Evolutionary conservation across 2,888 invertebrate species (phyloP).

Genomic region (Xestia c-nigrum): DNA sequence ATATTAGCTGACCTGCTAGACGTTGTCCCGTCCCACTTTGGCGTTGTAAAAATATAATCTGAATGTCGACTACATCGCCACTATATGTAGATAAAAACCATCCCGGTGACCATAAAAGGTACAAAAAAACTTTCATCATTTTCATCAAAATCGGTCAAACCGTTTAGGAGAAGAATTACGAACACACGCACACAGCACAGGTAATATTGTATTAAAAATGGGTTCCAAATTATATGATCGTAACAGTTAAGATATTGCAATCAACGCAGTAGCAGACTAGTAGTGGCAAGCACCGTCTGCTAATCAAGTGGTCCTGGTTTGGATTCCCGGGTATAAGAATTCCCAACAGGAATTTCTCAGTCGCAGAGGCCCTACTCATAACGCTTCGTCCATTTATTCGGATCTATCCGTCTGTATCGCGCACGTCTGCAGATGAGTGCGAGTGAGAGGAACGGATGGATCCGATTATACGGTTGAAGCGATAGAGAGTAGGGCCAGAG

Average conservation of each 20-base stretch:
- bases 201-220: not conserved
- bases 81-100: not conserved
- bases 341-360: too few relatives aligned
- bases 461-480: too few relatives aligned
- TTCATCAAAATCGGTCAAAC: not conserved
- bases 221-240: not conserved
- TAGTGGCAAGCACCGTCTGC: too few relatives aligned
- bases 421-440: too few relatives aligned
- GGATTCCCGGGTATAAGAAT: too few relatives aligned
- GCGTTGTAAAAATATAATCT: not conserved
- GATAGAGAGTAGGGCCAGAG: too few relatives aligned
- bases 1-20: not conserved
- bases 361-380: too few relatives aligned
- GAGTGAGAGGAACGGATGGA: too few relatives aligned
- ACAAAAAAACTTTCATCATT: not conserved
- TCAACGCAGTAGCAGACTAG: not conserved
- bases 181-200: not conserved
- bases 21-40: not conserved
- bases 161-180: not conserved
- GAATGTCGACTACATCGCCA: not conserved
- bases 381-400: too few relatives aligned
- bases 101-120: not conserved
- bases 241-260: not conserved
- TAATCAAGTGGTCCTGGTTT: too few relatives aligned
- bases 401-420: too few relatives aligned